phyloP scores from a whole-genome alignment of 2,888 invertebrate genomes.

The Dyspetes luteomarginatus region DNA sequence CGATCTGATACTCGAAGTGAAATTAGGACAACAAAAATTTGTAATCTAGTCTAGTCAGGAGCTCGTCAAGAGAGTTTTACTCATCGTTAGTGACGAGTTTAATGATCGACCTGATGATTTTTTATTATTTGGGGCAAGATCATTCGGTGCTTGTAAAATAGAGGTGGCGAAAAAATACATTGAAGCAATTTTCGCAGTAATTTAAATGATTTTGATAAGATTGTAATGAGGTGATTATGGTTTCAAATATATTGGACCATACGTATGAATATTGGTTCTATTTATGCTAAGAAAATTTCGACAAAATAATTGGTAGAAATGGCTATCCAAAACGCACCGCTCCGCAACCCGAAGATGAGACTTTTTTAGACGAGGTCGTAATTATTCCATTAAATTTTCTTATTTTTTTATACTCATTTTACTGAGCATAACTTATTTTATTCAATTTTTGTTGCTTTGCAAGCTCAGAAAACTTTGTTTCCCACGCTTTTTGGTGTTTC shows the following conservation, averaged over 20 bases:
- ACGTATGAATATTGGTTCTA: too few relatives aligned
- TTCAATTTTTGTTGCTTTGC: conserved; percentile 71
- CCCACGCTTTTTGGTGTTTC: conserved; percentile 85
- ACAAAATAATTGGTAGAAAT: conserved; percentile 85
- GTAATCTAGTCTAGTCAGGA: conserved; percentile 87
- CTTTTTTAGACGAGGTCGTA: conserved; percentile 79
- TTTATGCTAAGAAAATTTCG: conserved; percentile 87
- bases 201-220: too few relatives aligned
- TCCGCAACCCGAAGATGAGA: conserved; percentile 77
- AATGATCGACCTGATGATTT: conserved; percentile 90
- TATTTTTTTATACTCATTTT: not conserved
- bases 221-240: too few relatives aligned
- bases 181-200: not conserved
- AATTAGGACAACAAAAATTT: conserved; percentile 86
- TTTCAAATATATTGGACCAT: too few relatives aligned
- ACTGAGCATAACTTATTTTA: conserved; percentile 26
- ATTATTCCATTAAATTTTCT: not conserved
- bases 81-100: conserved; percentile 87
- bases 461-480: conserved; percentile 84
- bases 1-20: conserved; percentile 88
- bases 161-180: conserved; percentile 55
- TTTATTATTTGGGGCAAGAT: conserved; percentile 87
- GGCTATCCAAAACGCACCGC: conserved; percentile 85
- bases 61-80: conserved; percentile 86
- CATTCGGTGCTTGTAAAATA: conserved; percentile 89